A percentile compares a stretch with the other conserved stretches of the same genome.
Conservation (phyloP, 2,888 invertebrate genomes). For the Tinea pellionella region DNA sequence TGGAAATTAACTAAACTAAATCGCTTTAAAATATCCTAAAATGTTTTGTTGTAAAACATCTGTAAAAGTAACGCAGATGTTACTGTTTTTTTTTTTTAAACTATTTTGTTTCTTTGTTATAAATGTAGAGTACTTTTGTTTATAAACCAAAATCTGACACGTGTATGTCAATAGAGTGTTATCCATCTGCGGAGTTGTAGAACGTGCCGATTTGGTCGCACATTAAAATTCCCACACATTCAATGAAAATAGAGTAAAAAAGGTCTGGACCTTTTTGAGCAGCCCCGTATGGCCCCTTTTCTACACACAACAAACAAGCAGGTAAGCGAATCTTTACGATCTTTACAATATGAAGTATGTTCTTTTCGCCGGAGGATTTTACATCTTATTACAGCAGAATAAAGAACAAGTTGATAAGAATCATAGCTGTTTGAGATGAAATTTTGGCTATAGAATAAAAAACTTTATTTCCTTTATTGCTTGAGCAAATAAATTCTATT, state of each 20-base stretch:
- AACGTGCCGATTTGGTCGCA: slow-evolving; percentile 60
- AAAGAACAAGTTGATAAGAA: slow-evolving; percentile 39
- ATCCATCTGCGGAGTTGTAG: slow-evolving; percentile 55
- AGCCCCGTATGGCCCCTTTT: slow-evolving; percentile 41
- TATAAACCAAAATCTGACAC: slow-evolving; percentile 31
- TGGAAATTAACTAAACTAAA: not conserved
- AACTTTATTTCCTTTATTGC: slow-evolving; percentile 38
- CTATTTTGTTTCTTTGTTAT: not conserved
- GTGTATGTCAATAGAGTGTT: slow-evolving; percentile 55
- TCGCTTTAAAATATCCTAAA: not conserved
- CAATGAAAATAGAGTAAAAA: slow-evolving; percentile 39
- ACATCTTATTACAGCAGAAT: slow-evolving; percentile 45
- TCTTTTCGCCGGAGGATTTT: slow-evolving; percentile 45
- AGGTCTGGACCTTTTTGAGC: slow-evolving; percentile 32
- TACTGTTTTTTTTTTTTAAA: not conserved
- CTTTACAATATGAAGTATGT: slow-evolving; percentile 54
- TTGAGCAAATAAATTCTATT: slow-evolving; percentile 31
- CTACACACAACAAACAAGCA: slow-evolving; percentile 64
- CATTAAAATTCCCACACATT: slow-evolving; percentile 67
- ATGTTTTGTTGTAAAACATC: not conserved
- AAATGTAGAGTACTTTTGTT: not conserved
- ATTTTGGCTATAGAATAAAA: slow-evolving; percentile 33
- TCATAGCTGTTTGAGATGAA: slow-evolving; percentile 31
- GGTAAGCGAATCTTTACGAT: slow-evolving; percentile 65
- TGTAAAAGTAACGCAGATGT: not conserved